Percentiles rank a stretch among this genome's conserved stretches.
phyloP scores from a whole-genome alignment of 2,888 invertebrate species.

The Taenaris catops region DNA sequence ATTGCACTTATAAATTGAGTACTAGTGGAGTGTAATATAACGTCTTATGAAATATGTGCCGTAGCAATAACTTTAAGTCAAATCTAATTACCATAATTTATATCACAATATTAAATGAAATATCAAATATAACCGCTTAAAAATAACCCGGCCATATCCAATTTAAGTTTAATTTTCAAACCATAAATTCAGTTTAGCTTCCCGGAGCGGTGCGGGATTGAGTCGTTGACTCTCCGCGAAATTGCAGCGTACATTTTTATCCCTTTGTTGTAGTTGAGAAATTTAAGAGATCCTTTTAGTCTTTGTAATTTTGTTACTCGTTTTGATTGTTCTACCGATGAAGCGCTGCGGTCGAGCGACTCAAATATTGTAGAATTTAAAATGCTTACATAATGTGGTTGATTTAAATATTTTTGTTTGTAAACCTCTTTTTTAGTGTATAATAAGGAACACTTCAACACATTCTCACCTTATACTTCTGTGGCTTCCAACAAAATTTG shows the following conservation, averaged over 20 bases:
- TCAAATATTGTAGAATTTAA: slow-evolving; percentile 31
- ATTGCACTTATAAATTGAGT: too few species aligned
- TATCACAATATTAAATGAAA: slow-evolving; percentile 31
- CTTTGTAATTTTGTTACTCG: slow-evolving; percentile 54
- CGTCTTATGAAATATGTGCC: too few species aligned
- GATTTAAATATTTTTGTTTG: slow-evolving; percentile 10
- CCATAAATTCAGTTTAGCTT: slow-evolving; percentile 74
- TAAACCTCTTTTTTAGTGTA: too few species aligned
- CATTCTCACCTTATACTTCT: too few species aligned
- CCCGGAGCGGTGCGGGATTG: slow-evolving; percentile 58
- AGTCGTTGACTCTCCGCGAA: slow-evolving; percentile 53
- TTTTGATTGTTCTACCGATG: slow-evolving; percentile 50
- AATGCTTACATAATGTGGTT: slow-evolving; percentile 31
- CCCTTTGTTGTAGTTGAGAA: slow-evolving; percentile 63
- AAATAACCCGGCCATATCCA: slow-evolving; percentile 65
- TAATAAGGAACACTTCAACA: too few species aligned
- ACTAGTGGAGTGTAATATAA: too few species aligned
- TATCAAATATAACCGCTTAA: slow-evolving; percentile 59
- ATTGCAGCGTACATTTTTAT: slow-evolving; percentile 71
- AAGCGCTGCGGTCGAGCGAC: slow-evolving; percentile 39
- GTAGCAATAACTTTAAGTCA: too few species aligned
- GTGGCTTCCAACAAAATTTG: too few species aligned
- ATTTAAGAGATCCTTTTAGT: slow-evolving; percentile 55
- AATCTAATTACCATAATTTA: slow-evolving; percentile 36
- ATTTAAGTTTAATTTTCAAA: slow-evolving; percentile 76